Percentiles rank a stretch among this genome's conserved stretches.
These are phyloP conservation scores for Lasioglossum oenotherae DNA, from an alignment of 2,888 invertebrate species.

Conservation along the genomic window DNA sequence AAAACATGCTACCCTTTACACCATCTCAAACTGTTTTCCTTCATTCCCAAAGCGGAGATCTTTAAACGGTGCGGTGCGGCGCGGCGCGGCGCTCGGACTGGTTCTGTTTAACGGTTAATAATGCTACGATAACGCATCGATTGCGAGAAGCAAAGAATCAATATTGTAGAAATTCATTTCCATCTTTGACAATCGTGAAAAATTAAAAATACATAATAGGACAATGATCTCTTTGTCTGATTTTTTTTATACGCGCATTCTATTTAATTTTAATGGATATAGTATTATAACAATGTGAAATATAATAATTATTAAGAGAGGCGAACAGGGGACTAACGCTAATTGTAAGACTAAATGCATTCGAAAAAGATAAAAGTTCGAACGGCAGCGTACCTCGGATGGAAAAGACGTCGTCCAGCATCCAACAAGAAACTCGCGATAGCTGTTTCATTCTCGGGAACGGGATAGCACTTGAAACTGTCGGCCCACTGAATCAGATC, in stretches of 20 bases:
- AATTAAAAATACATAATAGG: background rate
- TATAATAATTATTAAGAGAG: background rate
- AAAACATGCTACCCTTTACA: background rate
- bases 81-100: too few relatives aligned
- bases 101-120: too few relatives aligned
- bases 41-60: too few relatives aligned
- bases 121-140: too few relatives aligned
- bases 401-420: slow-evolving; percentile 76
- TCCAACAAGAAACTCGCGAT: slow-evolving; percentile 75
- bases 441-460: slow-evolving; percentile 69
- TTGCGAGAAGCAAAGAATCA: background rate
- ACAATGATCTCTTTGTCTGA: background rate
- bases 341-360: background rate
- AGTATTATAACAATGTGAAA: too few relatives aligned
- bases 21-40: background rate
- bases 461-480: slow-evolving; percentile 76
- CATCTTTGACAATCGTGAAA: background rate
- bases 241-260: too few relatives aligned
- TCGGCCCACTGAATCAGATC: slow-evolving; percentile 79
- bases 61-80: too few relatives aligned
- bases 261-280: too few relatives aligned
- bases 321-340: background rate
- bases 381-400: slow-evolving; percentile 69
- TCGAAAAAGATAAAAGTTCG: background rate
- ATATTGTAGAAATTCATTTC: background rate